Conservation (phyloP, 2,113 vertebrate species). For the Nannospalax galili region DNA sequence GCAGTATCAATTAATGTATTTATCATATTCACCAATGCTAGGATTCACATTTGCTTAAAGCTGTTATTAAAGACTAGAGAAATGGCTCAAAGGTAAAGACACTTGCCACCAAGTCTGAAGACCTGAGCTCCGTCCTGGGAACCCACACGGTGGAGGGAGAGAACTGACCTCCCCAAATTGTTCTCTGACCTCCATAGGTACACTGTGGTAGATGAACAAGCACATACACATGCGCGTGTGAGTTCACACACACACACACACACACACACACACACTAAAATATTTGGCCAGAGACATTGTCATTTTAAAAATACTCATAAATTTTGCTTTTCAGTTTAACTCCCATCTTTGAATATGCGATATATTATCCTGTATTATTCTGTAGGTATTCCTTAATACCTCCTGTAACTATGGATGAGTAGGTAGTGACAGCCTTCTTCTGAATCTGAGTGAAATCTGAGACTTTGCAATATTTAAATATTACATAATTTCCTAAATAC, state of each 20-base stretch:
- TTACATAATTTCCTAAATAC: background rate
- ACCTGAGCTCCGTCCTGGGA: background rate
- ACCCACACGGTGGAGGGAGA: background rate
- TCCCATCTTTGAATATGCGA: background rate
- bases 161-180: background rate
- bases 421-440: background rate
- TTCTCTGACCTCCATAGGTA: background rate
- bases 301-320: background rate
- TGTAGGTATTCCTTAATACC: background rate
- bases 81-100: background rate
- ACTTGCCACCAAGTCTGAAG: background rate
- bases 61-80: background rate
- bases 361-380: background rate
- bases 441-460: background rate
- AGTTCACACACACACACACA: background rate
- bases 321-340: background rate
- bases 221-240: too few species aligned
- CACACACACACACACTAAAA: background rate
- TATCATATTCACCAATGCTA: conserved; percentile 41
- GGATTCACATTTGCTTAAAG: background rate
- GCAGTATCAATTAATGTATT: background rate
- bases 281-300: too few species aligned
- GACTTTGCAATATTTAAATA: background rate
- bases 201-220: too few species aligned
- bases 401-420: background rate